Base-by-base conservation (phyloP, 64 coral and sea anemone species). In the Stichodactyla helianthus region DNA sequence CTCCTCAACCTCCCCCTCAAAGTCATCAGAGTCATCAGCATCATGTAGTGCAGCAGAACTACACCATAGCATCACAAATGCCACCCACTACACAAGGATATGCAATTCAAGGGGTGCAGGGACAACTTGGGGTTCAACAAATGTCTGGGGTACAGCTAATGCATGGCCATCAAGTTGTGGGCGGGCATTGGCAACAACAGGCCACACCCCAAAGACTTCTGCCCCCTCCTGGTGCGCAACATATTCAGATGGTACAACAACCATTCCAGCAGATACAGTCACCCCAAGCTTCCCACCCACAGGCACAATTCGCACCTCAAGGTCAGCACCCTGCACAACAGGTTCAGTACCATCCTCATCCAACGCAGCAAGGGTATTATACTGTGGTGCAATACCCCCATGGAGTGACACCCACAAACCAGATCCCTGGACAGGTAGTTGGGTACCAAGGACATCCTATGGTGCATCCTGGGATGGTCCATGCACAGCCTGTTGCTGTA, bases 301-400 rank as follows among this genome's bases (percentile, higher is more conserved):
- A 81, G 78, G 78, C 51, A 5, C 78, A 81, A 53, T 81, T 81
- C 17, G 15, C 78, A 13, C 52, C 78, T 4, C 31, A 81, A 81
- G 78, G 15, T 14, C 25, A 20, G 18, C 67, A 20, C 67, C 18
- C 67, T 71, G 67, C 18, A 7, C 86, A 22, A 58, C 64, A 71
- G 68, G 82, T 23, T 53, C 91, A 71, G 87, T 92, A 27, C 86
- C 91, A 77, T 71, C 63, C 86, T 23, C 60, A 62, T 0, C 86
- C 91, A 16, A 51, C 53, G 52, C 91, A 84, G 55, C 78, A 86
- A 58, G 62, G 10, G 11, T 61, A 84, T 35, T 58, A 60, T 54
- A 9, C 79, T 27, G 79, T 53, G 7, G 79, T 82, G 6, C 79
- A 82, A 7, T 82, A 82, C 16, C 17, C 79, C 23, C 79, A 82